Conservation (phyloP, 2,888 invertebrate species). For the Rhaphigaster nebulosa region DNA sequence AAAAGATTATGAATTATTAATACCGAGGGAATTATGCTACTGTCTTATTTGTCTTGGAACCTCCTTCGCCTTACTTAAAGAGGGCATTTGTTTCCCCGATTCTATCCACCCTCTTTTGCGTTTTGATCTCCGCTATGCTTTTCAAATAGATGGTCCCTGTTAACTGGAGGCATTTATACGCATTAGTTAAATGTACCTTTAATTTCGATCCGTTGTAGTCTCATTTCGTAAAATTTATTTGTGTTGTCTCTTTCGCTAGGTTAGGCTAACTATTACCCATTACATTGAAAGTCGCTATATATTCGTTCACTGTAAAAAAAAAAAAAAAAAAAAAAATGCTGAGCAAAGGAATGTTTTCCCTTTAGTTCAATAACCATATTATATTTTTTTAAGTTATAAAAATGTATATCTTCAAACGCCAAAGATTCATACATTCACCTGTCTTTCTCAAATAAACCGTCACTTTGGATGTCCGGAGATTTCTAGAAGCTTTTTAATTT, state of each 20-base stretch:
- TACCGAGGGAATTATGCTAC: slow-evolving; percentile 22
- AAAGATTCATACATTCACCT: too few species aligned
- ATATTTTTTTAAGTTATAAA: too few species aligned
- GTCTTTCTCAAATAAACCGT: too few species aligned
- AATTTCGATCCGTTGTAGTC: neutral
- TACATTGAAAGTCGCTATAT: too few species aligned
- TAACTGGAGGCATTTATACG: neutral
- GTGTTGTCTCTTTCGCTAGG: neutral
- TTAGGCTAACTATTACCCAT: neutral
- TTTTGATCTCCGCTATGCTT: slow-evolving; percentile 2
- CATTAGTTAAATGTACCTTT: slow-evolving; percentile 15
- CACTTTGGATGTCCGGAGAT: too few species aligned
- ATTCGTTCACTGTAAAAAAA: too few species aligned
- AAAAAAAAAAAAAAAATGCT: too few species aligned
- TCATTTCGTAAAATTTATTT: neutral
- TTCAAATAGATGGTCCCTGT: neutral
- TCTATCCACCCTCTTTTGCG: neutral
- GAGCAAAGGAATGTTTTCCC: too few species aligned
- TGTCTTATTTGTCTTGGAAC: slow-evolving; percentile 13
- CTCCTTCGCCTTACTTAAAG: slow-evolving; percentile 3
- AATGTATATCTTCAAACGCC: too few species aligned
- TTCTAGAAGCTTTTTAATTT: too few species aligned
- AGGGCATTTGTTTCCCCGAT: slow-evolving; percentile 35
- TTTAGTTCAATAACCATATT: too few species aligned
- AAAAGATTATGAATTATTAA: slow-evolving; percentile 46